A percentile compares a stretch with the other conserved stretches of the same genome.
Conservation (phyloP, 1,140 invertebrate genomes). For the Sipha flava region DNA sequence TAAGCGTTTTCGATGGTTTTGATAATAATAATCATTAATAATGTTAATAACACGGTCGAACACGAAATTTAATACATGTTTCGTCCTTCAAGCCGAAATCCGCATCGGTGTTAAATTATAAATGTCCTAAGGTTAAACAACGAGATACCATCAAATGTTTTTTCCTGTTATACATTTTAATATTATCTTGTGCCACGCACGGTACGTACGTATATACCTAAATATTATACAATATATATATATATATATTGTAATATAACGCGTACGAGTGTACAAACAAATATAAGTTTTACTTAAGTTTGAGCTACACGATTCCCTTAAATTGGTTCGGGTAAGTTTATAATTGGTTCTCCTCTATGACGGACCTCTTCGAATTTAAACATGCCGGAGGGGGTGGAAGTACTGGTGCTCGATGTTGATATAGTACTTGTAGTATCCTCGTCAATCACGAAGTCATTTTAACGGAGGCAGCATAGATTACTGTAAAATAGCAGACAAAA, state of each 20-base stretch:
- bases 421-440: no score
- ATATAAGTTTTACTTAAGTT: no score
- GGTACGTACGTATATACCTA: neutral
- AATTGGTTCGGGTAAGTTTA: no score
- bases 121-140: neutral
- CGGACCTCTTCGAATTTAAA: no score
- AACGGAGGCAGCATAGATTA: no score
- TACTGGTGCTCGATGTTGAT: no score
- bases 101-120: neutral
- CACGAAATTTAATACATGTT: neutral
- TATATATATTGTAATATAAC: neutral
- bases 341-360: no score
- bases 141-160: neutral
- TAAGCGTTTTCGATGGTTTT: slow-evolving; percentile 11
- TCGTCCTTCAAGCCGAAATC: slow-evolving; percentile 3
- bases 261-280: no score
- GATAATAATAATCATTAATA: slow-evolving; percentile 12
- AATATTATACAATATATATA: neutral
- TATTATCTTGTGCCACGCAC: neutral
- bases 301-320: neutral
- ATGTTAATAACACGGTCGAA: neutral
- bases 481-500: no score
- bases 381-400: no score
- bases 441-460: no score
- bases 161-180: neutral